Base-by-base conservation (phyloP, 2,113 vertebrate species). In the Potamarius usumacintae region DNA sequence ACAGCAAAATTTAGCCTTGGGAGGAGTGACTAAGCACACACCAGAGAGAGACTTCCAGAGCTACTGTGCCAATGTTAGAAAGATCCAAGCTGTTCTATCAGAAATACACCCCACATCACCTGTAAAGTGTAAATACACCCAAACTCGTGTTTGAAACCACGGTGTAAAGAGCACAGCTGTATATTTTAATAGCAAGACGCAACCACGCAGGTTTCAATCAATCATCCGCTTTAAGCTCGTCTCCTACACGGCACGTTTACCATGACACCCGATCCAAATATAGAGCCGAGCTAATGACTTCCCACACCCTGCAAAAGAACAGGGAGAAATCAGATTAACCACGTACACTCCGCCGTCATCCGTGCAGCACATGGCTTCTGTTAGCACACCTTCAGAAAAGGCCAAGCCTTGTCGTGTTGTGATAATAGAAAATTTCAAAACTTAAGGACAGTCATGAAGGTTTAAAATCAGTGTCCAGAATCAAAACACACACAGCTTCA, bases 1-100 rank as follows among this genome's bases (percentile, higher is more conserved):
- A 42, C 63, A n/a, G 90, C 72, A 77, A 58, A 89, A 83, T 86
- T 88, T 88, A 90, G 90, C 84, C 22, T 67, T 27, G 63, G 67
- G 42, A 50, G 67, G 42, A 50, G 57, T 48, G 65, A 76, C 82
- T 30, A 55, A 74, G 52, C 88, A 71, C 58, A 22, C 77, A 80
- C 83, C 7, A 20, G 67, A 30, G 0, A 18, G 18, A 62, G 9
- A 11, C 30, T 42, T 42, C 55, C 57, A 63, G 18, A 62, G 27
- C 55, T 82, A 82, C 81, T n/a, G 60, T 77, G 10, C 11, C 4
- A 25, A 62, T 1, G 20, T 22, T 48, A 63, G 22, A 82, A n/a
- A 63, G 18, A 12, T 52, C 82, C 14, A n/a, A 27, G 15, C 62
- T 27, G 52, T 5, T 55, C 1, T 55, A 79, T 55, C 50, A 55